Evolutionary conservation across 2,113 vertebrate species (phyloP).

Genomic region (Prionailurus bengalensis): DNA sequence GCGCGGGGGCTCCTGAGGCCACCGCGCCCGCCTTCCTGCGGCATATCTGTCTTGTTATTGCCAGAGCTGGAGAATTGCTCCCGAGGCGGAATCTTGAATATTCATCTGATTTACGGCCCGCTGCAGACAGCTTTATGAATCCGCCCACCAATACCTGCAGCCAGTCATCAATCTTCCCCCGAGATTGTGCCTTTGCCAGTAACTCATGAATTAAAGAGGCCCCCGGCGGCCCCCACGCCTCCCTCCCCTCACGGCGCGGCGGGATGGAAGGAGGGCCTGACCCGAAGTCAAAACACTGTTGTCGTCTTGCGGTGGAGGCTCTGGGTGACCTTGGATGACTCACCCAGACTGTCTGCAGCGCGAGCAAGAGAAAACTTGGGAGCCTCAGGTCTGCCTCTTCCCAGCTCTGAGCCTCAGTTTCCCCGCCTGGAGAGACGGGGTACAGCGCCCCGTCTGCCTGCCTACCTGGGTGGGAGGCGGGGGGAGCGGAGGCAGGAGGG

Average conservation of each 20-base stretch:
- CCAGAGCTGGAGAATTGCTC: conserved; percentile 41
- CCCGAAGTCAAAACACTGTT: conserved; percentile 40
- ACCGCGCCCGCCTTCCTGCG: neutral
- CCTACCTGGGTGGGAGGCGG: accelerated
- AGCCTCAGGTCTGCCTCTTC: neutral
- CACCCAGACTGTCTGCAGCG: neutral
- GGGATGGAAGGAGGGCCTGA: conserved; percentile 49
- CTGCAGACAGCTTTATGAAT: conserved; percentile 77
- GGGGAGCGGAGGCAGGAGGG: neutral
- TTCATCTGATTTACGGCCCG: conserved; percentile 78
- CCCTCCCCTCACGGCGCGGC: neutral
- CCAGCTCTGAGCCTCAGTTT: conserved; percentile 44
- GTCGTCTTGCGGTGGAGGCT: neutral
- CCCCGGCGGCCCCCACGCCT: conserved; percentile 49
- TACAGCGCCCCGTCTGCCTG: accelerated
- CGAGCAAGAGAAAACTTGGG: neutral
- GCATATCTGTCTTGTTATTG: conserved; percentile 31
- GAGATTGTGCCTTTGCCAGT: conserved; percentile 73
- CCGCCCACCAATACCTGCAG: conserved; percentile 79
- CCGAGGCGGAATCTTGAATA: conserved; percentile 73
- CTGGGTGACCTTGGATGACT: conserved; percentile 73
- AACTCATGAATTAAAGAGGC: conserved; percentile 80
- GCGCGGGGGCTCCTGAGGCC: conserved; percentile 75
- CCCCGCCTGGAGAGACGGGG: neutral
- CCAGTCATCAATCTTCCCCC: conserved; percentile 74